Conservation (phyloP, 2,113 vertebrate species). For the Odocoileus virginianus region DNA sequence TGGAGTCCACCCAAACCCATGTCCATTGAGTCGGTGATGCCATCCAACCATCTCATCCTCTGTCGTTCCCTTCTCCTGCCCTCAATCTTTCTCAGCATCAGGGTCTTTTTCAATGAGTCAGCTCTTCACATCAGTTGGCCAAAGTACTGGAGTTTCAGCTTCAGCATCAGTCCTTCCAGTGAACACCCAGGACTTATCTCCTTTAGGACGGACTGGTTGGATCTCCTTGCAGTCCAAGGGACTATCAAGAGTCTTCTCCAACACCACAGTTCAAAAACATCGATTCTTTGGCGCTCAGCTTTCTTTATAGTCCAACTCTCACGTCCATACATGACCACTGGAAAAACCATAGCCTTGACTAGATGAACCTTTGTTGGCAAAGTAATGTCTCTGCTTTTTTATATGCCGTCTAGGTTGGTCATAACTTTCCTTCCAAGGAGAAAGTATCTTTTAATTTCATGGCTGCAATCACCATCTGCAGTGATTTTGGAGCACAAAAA, state of each 20-base stretch:
- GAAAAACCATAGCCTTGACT: background rate
- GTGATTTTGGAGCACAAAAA: background rate
- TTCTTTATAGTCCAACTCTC: background rate
- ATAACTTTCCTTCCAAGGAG: background rate
- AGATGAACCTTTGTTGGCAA: background rate
- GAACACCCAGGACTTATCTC: background rate
- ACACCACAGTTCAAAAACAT: background rate
- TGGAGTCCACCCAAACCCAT: background rate
- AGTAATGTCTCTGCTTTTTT: background rate
- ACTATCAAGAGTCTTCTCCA: background rate
- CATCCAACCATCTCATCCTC: background rate
- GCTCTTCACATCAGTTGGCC: background rate
- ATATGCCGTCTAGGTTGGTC: background rate
- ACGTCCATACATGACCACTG: background rate
- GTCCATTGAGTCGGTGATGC: background rate
- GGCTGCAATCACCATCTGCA: background rate
- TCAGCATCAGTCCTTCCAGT: background rate
- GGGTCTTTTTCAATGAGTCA: background rate
- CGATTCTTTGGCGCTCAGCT: rapidly evolving
- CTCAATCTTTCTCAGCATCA: background rate
- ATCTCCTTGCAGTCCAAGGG: background rate
- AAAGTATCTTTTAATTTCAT: background rate
- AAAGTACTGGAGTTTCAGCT: background rate
- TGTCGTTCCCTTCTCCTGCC: rapidly evolving
- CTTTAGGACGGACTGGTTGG: background rate